Base-by-base conservation (phyloP, 2,113 vertebrate species). In the Irena cyanogastra region DNA sequence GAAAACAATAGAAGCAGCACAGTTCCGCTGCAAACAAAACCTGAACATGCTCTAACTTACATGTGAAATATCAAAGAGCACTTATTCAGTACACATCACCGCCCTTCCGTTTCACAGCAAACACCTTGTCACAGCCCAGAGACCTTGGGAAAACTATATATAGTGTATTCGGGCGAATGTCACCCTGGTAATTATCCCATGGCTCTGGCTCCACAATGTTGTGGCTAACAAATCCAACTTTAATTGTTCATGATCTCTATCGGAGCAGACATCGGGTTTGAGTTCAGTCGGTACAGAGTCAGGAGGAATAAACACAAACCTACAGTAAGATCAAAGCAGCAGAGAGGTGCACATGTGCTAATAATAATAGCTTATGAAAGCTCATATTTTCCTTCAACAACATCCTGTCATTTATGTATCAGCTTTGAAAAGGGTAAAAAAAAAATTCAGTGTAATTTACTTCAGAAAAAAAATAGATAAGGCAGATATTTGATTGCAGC, bases 391-490 rank as follows among this genome's bases (percentile, higher is more conserved):
- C 97, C 97, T 97, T 97, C 97, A 83, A 96, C 97, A 98, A 98
- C 97, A 97, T 98, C 97, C 98, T 98, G 98, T 97, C 96, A 96
- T 95, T 95, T 97, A 96, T 97, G 93, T 93, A 95, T 97, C 97
- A 49, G 95, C 93, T 98, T 96, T 97, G 94, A 91, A 96, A 93
- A 71, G 61, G 74, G 96, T 70, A 37, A 91, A 92, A 92, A 88
- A 79, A 94, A 77, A 95, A 83, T 82, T 85, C 60, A 52, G 37
- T 27, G 87, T 92, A 56, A 92, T 96, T 95, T 95, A 94, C 95
- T 93, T 79, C 64, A 70, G 89, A 6, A 74, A 83, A 84, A 82
- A 69, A 69, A 54, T 24, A 90, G 92, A 91, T 95, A 79, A 96
- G 68, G 90, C 75, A 50, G 70, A 89, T 91, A 81, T 9, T 82